Conservation (phyloP, 2,888 invertebrate species). For the Eupsilia transversa region DNA sequence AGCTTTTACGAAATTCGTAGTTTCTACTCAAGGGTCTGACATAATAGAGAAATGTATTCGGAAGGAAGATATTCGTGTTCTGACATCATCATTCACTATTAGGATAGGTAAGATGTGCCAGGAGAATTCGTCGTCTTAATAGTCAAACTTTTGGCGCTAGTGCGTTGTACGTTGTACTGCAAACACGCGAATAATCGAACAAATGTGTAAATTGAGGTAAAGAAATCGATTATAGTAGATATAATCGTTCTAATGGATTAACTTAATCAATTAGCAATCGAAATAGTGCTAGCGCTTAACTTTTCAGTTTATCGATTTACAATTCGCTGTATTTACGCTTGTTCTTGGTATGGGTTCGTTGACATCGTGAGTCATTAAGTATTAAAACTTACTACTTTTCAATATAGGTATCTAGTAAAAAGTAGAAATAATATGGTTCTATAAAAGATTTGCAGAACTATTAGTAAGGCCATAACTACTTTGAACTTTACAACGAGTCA, state of each 20-base stretch:
- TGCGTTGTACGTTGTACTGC: slow-evolving; percentile 11
- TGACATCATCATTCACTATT: neutral
- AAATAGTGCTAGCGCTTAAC: neutral
- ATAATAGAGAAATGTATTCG: slow-evolving; percentile 13
- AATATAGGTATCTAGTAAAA: neutral
- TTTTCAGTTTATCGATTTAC: slow-evolving; percentile 24
- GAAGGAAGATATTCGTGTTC: neutral
- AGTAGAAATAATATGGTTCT: neutral
- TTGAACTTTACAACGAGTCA: neutral
- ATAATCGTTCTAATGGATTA: slow-evolving; percentile 28
- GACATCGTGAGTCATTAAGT: neutral
- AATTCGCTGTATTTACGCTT: slow-evolving; percentile 37
- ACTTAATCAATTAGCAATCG: slow-evolving; percentile 35
- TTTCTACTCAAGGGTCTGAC: neutral
- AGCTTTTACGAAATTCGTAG: neutral
- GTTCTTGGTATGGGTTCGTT: slow-evolving; percentile 2
- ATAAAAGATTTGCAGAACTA: neutral
- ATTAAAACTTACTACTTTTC: neutral
- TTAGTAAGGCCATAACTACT: neutral
- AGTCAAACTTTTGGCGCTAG: neutral
- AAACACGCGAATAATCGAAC: neutral
- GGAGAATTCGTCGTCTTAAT: neutral
- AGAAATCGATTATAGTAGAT: slow-evolving; percentile 37
- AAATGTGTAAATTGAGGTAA: slow-evolving; percentile 20
- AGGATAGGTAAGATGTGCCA: neutral